These are phyloP conservation scores for Micromesistius poutassou DNA, from an alignment of 2,797 vertebrate genomes.

Conservation along the genomic window DNA sequence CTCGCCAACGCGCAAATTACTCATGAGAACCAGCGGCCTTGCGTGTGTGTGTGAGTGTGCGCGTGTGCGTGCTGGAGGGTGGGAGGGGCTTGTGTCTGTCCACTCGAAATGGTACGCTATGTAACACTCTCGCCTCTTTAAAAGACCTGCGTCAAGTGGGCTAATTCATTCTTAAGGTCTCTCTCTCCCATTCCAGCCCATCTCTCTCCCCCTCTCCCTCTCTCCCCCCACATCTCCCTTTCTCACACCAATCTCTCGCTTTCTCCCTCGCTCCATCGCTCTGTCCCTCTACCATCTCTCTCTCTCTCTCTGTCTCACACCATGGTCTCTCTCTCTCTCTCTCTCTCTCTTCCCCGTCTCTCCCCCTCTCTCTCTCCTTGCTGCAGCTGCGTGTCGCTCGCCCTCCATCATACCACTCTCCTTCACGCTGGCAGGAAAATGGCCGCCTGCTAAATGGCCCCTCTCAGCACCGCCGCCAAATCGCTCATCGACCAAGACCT, in stretches of 20 bases:
- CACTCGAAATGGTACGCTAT: too few species aligned
- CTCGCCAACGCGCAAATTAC: conserved; percentile 8
- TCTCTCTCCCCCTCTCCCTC: conserved; percentile 32
- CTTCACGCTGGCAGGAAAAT: conserved; percentile 49
- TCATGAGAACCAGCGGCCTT: too few species aligned
- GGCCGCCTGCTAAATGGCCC: conserved; percentile 63
- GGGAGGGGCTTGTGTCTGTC: too few species aligned
- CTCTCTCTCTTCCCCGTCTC: not conserved
- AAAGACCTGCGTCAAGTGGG: not conserved
- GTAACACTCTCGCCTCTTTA: too few species aligned
- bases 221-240: conserved; percentile 25
- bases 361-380: not conserved
- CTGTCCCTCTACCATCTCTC: not conserved
- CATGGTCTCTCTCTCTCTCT: not conserved
- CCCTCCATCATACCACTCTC: conserved; percentile 51
- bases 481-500: conserved; percentile 67
- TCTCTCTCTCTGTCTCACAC: not conserved
- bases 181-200: conserved; percentile 15
- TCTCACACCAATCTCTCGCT: conserved; percentile 8
- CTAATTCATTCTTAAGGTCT: not conserved
- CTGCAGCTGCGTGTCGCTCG: not conserved
- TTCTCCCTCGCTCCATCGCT: not conserved
- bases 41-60: too few species aligned
- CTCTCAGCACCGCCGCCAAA: conserved; percentile 62
- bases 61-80: too few species aligned